phyloP scores from a whole-genome alignment of 2,113 vertebrate species.

The Scartelaos histophorus region DNA sequence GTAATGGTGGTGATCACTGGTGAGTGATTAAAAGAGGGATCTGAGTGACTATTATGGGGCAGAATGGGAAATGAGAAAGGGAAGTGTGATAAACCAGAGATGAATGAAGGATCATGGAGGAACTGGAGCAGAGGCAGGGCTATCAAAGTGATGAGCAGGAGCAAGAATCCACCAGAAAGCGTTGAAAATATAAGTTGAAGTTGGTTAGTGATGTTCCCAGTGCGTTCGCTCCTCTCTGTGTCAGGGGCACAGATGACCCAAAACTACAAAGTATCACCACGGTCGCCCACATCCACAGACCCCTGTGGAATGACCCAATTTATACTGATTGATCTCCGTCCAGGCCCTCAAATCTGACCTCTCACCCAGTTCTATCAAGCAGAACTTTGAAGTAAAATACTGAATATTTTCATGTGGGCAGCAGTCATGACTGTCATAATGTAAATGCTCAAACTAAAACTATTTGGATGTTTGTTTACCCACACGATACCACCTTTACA shows the following conservation, averaged over 20 bases:
- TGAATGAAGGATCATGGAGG: slow-evolving; percentile 37
- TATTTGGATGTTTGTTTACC: not conserved
- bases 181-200: slow-evolving; percentile 41
- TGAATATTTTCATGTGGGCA: not conserved
- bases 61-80: slow-evolving; percentile 51
- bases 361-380: slow-evolving; percentile 43
- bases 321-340: slow-evolving; percentile 69
- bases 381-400: not conserved
- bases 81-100: slow-evolving; percentile 37
- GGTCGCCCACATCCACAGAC: slow-evolving; percentile 60
- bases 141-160: slow-evolving; percentile 16
- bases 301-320: slow-evolving; percentile 72
- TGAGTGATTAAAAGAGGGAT: slow-evolving; percentile 43
- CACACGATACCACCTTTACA: not conserved
- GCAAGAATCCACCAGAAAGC: slow-evolving; percentile 29
- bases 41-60: slow-evolving; percentile 41
- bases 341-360: slow-evolving; percentile 66
- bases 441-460: not conserved
- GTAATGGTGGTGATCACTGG: slow-evolving; percentile 36
- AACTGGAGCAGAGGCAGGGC: slow-evolving; percentile 22
- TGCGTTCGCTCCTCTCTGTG: slow-evolving; percentile 53
- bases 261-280: slow-evolving; percentile 64
- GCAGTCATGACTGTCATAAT: not conserved
- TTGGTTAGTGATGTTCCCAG: slow-evolving; percentile 55
- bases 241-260: slow-evolving; percentile 71